Conservation (phyloP, 2,888 invertebrate species). For the Protodeltote pygarga region DNA sequence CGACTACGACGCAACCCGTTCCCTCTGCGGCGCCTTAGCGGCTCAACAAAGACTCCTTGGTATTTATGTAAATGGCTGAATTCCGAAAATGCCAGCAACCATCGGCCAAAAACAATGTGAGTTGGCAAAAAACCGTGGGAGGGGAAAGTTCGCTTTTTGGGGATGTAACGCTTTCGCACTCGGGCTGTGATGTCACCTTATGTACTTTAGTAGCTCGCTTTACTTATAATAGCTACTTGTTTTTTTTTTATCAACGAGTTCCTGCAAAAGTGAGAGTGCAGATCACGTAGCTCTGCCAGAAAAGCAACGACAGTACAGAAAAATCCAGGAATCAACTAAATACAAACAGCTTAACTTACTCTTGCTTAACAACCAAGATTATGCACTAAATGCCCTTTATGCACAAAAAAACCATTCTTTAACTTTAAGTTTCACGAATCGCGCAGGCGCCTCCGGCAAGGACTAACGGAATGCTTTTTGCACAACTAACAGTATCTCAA, state of each 20-base stretch:
- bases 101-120: slow-evolving; percentile 76
- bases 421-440: slow-evolving; percentile 37
- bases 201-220: slow-evolving; percentile 29
- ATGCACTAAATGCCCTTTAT: slow-evolving; percentile 17
- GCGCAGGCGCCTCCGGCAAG: slow-evolving; percentile 60
- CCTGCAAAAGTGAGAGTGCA: no score
- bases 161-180: slow-evolving; percentile 66
- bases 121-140: slow-evolving; percentile 70
- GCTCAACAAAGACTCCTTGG: slow-evolving; percentile 79
- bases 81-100: slow-evolving; percentile 80
- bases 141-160: slow-evolving; percentile 80
- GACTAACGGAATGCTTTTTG: slow-evolving; percentile 70
- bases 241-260: neutral
- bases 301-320: no score
- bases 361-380: no score
- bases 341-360: no score
- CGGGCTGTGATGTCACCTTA: slow-evolving; percentile 49
- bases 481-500: slow-evolving; percentile 66
- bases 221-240: neutral
- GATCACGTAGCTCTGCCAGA: no score
- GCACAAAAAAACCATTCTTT: slow-evolving; percentile 34
- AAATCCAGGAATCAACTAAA: no score
- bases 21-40: slow-evolving; percentile 79
- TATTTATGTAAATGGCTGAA: slow-evolving; percentile 84
- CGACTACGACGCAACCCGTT: slow-evolving; percentile 57